Conservation (phyloP, 1,140 invertebrate genomes). For the Planococcus citri region DNA sequence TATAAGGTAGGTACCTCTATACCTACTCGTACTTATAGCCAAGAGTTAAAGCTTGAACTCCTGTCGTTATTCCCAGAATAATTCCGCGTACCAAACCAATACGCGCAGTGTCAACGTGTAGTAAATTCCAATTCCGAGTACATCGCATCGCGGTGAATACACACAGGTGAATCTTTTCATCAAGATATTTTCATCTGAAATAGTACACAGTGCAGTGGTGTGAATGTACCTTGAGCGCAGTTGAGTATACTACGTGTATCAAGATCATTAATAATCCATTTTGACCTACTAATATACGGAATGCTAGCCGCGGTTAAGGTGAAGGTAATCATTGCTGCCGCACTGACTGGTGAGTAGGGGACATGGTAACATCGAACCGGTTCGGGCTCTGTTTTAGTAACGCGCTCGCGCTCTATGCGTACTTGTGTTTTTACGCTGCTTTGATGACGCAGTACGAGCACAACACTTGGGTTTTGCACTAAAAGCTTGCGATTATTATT, state of each 20-base stretch:
- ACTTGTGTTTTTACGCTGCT: neutral
- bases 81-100: neutral
- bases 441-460: too few relatives aligned
- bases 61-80: neutral
- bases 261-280: constrained; percentile 20
- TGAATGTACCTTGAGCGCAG: constrained; percentile 8
- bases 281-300: constrained; percentile 13
- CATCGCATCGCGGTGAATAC: neutral
- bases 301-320: constrained; percentile 2
- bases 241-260: neutral
- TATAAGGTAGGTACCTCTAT: too few relatives aligned
- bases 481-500: too few relatives aligned
- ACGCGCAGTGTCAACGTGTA: neutral
- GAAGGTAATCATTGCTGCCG: neutral
- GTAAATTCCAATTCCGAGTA: too few relatives aligned
- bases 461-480: too few relatives aligned
- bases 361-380: neutral
- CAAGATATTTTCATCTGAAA: neutral
- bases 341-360: neutral
- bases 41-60: too few relatives aligned
- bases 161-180: constrained; percentile 13
- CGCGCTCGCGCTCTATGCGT: constrained; percentile 6
- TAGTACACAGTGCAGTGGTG: neutral
- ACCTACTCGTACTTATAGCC: too few relatives aligned
- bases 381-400: neutral